Percentiles rank a stretch among this genome's conserved stretches.
These are phyloP conservation scores for Nymphalis urticae DNA, from an alignment of 2,888 invertebrate species.

Conservation along the genomic window DNA sequence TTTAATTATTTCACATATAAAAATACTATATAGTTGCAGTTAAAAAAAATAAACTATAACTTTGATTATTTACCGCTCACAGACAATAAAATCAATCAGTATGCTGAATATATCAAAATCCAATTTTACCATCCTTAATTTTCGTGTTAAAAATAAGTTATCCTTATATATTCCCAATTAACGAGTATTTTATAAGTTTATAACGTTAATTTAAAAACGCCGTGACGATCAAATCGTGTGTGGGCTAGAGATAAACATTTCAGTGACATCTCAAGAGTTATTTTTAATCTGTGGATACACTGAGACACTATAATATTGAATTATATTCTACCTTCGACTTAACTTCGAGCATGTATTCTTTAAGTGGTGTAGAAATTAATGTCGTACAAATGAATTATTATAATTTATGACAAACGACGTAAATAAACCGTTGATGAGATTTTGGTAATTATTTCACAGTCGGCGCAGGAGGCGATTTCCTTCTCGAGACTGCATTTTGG, in stretches of 20 bases:
- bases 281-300: conserved; percentile 27
- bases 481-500: conserved; percentile 63
- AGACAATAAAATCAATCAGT: too few relatives aligned
- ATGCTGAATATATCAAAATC: too few relatives aligned
- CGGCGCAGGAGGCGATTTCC: conserved; percentile 41
- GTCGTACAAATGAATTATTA: conserved; percentile 23
- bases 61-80: too few relatives aligned
- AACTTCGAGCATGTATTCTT: conserved; percentile 23
- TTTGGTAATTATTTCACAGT: conserved; percentile 46
- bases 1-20: too few relatives aligned
- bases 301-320: conserved; percentile 24
- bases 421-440: conserved; percentile 22
- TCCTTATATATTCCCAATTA: background rate
- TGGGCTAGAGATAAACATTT: conserved; percentile 22
- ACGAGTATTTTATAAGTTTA: too few relatives aligned
- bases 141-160: too few relatives aligned
- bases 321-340: conserved; percentile 26
- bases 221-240: conserved; percentile 10
- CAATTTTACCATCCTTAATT: too few relatives aligned
- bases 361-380: conserved; percentile 20
- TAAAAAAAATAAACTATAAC: too few relatives aligned
- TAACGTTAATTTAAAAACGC: background rate
- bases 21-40: too few relatives aligned
- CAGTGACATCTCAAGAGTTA: conserved; percentile 31
- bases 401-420: conserved; percentile 24